Evolutionary conservation across 2,797 vertebrate species (phyloP).

Genomic region (Melanotaenia boesemani): DNA sequence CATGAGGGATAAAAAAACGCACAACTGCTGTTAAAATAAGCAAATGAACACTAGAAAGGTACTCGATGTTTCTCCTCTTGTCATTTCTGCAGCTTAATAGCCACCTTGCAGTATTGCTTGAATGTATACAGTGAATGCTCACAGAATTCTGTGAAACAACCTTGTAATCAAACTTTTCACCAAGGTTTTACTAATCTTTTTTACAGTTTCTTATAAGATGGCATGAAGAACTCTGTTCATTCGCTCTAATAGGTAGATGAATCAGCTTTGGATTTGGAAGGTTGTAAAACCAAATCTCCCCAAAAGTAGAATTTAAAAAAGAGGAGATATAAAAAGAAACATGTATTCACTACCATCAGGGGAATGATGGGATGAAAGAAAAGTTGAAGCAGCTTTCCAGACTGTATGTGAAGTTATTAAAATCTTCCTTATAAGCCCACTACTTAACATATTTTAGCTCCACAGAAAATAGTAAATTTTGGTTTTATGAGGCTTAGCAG

Average conservation of each 20-base stretch:
- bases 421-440: neutral
- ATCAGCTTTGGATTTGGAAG: neutral
- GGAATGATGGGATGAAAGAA: too few species aligned
- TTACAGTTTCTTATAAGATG: neutral
- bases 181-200: neutral
- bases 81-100: neutral
- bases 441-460: neutral
- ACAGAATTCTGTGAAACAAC: neutral
- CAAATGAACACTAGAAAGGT: neutral
- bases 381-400: neutral
- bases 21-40: neutral
- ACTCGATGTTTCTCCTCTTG: neutral
- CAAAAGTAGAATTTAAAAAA: neutral
- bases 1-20: neutral
- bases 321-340: neutral
- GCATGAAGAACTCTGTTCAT: neutral
- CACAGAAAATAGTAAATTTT: neutral
- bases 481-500: conserved; percentile 1
- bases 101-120: conserved; percentile 9
- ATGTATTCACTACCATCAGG: too few species aligned
- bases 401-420: neutral
- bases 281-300: neutral
- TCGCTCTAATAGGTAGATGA: neutral
- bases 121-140: neutral
- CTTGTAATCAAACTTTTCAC: neutral